Evolutionary conservation across 2,888 invertebrate species (phyloP), one percentile per base, ranked within the genome.

Genomic region (Polydrusus pterygomalis): DNA sequence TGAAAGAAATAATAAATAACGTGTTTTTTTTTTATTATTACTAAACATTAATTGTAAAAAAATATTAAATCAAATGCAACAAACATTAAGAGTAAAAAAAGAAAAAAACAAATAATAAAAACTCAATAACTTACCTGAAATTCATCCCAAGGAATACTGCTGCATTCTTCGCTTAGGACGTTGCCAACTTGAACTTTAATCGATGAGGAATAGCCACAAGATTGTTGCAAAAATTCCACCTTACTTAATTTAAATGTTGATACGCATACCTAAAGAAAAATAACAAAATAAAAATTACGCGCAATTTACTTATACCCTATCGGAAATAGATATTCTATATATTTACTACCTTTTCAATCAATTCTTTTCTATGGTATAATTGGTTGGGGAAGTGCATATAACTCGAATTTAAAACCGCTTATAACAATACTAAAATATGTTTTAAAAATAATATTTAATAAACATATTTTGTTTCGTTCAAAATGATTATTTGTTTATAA

Each of bases 61-160:
- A 60, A 13, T 60, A 3, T 18, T 18, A 38, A 60, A 40, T 17
- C 38, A 60, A 58, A 60, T 60, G 58, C 58, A 60, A 60, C 58
- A 60, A 60, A 60, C 58, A 68, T 43, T 20, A 56, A 68, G 38
- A 68, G n/a, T 30, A 17, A 40, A 56, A 56, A 70, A 60, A 40
- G 18, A 17, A 15, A 13, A 40, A 10, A 40, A 2, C 34, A 54
- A 17, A 49, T 17, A 34, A 1, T 40, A 10, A 60, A 15, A 18
- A 20, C 17, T 18, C 38, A 58, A 49, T 25, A 63, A 51, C 49
- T 88, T 88, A 96, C 96, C 93, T 97, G 97, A 89, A 98, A 94
- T 54, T 97, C 97, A 85, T 97, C 97, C 94, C 96, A 97, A 0
- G 95, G 95, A 85, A 97, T 96, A 51, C 95, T 93, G 49, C 93